A percentile compares a stretch with the other conserved stretches of the same genome.
Conservation (phyloP, 1,140 invertebrate species). For the Panulirus ornatus region DNA sequence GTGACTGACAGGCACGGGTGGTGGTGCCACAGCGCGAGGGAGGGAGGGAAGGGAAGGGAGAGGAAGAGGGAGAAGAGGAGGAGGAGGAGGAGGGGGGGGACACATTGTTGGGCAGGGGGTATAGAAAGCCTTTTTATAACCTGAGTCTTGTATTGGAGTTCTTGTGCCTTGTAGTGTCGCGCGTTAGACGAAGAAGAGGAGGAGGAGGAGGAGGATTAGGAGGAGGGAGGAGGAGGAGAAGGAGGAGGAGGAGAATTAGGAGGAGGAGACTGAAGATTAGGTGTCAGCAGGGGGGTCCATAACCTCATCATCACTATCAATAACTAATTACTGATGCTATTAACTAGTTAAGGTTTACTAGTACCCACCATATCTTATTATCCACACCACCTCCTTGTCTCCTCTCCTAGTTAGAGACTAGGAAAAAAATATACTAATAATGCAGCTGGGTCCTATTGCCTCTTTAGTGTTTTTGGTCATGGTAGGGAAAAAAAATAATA, state of each 20-base stretch:
- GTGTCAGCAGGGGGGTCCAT: too few relatives aligned
- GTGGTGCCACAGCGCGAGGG: not conserved
- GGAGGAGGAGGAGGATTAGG: not conserved
- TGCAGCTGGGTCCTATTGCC: too few relatives aligned
- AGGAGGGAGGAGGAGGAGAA: not conserved
- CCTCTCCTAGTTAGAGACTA: too few relatives aligned
- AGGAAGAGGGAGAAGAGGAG: not conserved
- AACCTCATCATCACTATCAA: too few relatives aligned
- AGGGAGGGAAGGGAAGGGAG: not conserved
- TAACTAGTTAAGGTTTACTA: too few relatives aligned
- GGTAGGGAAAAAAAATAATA: too few relatives aligned
- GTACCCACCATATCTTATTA: too few relatives aligned
- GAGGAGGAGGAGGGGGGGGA: not conserved
- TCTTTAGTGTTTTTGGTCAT: too few relatives aligned
- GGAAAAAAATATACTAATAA: too few relatives aligned
- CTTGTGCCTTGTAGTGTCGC: not conserved
- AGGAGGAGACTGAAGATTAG: too few relatives aligned
- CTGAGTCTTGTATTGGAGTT: not conserved
- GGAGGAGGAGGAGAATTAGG: not conserved
- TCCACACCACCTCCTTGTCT: too few relatives aligned
- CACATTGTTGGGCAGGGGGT: not conserved
- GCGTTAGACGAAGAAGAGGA: not conserved
- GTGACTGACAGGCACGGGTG: conserved; percentile 69
- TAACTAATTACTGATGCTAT: too few relatives aligned
- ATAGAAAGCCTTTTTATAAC: conserved; percentile 42